Conservation (phyloP, 2,113 vertebrate species). For the Lycocorax pyrrhopterus region DNA sequence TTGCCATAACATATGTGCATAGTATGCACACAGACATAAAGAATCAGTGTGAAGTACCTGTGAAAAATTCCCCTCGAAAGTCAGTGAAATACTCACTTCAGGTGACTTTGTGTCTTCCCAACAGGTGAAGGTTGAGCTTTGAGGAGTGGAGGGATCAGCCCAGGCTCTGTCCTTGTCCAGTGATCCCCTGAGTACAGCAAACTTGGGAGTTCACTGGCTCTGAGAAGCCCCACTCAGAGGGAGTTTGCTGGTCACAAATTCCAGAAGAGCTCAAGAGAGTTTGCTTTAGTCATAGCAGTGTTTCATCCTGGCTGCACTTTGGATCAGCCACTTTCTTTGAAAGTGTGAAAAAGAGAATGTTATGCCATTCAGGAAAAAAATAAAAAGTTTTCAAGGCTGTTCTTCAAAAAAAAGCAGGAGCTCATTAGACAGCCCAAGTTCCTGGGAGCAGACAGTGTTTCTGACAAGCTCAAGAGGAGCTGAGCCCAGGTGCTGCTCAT, state of each 20-base stretch:
- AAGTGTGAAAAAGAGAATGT: neutral
- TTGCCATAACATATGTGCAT: neutral
- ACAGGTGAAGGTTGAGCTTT: neutral
- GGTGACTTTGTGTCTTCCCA: neutral
- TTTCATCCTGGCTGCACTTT: neutral
- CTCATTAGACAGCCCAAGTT: neutral
- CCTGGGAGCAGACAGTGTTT: neutral
- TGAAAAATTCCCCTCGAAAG: neutral
- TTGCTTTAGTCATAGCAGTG: neutral
- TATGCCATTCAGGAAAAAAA: neutral
- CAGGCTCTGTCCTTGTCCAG: neutral
- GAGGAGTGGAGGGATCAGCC: neutral
- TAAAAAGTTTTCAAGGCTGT: neutral
- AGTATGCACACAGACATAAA: neutral
- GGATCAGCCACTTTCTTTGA: neutral
- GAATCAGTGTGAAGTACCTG: neutral
- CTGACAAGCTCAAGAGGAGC: neutral
- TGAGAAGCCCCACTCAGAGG: neutral
- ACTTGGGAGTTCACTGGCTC: neutral
- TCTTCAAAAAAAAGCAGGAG: neutral
- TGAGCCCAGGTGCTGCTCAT: neutral
- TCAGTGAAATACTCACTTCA: neutral
- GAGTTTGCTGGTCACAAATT: neutral
- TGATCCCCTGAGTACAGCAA: neutral
- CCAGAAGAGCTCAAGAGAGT: neutral